Evolutionary conservation across 2,888 invertebrate species (phyloP), one percentile per base, ranked within the genome.

Genomic region (Cephus sareptanus): DNA sequence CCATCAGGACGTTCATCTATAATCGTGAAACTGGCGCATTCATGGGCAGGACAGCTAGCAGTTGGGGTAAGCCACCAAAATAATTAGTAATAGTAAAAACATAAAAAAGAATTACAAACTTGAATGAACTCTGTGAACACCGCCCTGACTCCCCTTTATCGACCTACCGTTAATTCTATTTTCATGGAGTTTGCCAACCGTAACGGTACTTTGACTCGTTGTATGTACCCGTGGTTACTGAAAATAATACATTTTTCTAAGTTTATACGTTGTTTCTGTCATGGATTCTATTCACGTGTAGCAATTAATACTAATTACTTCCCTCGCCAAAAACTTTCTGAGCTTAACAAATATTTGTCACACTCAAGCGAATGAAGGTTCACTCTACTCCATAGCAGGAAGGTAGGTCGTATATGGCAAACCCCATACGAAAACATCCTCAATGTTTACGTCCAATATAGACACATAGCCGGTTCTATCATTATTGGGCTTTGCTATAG

Each of bases 31-130:
- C 93, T 73, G 93, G 93, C 73, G 93, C 93, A 81, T 92, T 94
- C 84, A 91, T 94, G 84, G 95, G 95, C 77, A 92, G 95, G 85
- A 94, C 94, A 74, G 93, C 93, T 74, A 89, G 92, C 83, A 94
- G 94, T 88, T 95, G 95, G 95, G 93, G 94, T 94, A 92, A 93
- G 94, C 83, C 23, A 71, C 69, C 33, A 12, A 23, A 56, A 40
- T 0, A 6, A 6, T 56, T 56, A 56, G 23, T 9, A 2, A 6
- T 56, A 23, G 56, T 35, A 56, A 6, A 56, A 23, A 23, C 23
- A 56, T 0, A 23, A 23, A 23, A 56, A 56, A 23, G 9, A 23
- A 56, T 56, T 23, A 56, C 23, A 56, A 56, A 56, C 56, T 23
- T 23, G 23, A 56, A 56, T 23, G 56, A 56, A 56, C 56, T 56